Base-by-base conservation (phyloP, 2,888 invertebrate species). In the Volucella inanis region DNA sequence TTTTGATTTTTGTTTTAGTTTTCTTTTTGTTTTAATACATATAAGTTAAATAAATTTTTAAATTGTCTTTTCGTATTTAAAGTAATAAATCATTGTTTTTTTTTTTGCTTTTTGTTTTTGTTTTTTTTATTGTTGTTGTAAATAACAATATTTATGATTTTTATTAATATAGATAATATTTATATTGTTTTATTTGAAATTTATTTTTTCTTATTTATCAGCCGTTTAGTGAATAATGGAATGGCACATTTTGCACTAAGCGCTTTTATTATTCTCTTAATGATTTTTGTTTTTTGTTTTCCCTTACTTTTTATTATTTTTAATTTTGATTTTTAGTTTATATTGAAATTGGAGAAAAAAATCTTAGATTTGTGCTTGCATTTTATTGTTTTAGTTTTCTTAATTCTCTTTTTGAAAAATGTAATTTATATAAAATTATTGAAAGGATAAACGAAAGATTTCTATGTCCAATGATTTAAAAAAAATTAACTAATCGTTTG, bases 241-340 rank as follows among this genome's bases (percentile, higher is more conserved):
- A 75, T 79, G 84, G 79, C 75, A 84, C 68, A 75, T 79, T 79
- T 70, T 79, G 79, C 84, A 84, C 68, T 68, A 74, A 83, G 83
- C 83, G 78, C 78, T 43, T 47, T 67, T 65, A 49, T 61, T 47
- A 47, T 57, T 65, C 8, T 68, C 10, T 64, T 62, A 39, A 10
- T 43, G 31, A 6, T 22, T 22, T 22, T 22, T 22, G 18, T 22
- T 22, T 22, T 31, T 22, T 41, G 41, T 31, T 31, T 31, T 31
- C 6, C 31, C 31, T 31, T 31, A 31, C 6, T 31, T 31, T 31
- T 31, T 31, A 31, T 31, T 31, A 31, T 31, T 31, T 31, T 43
- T 47, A 10, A 38, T 2, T 18, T 67, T 31, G 43, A 15, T 41
- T 64, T 45, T 9, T 54, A 38, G 47, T 75, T 45, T 72, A 10